These are phyloP conservation scores for Phaethornis superciliosus DNA, from an alignment of 2,113 vertebrate species.

Conservation along the genomic window DNA sequence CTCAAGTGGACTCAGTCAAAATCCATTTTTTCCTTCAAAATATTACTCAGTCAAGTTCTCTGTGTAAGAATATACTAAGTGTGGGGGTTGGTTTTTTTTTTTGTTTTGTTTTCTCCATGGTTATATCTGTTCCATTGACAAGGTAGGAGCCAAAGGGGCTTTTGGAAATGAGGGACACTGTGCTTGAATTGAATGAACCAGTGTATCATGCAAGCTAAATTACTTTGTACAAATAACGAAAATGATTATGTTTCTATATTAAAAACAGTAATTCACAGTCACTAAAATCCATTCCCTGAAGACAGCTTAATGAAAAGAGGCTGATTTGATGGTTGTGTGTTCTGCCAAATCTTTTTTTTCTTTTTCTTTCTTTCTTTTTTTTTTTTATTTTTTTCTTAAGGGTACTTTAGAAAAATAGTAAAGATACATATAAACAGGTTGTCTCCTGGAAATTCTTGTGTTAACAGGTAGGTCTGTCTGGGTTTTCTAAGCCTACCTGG, in stretches of 20 bases:
- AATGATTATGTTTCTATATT: constrained; percentile 32
- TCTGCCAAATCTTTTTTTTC: neutral
- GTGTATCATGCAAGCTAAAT: neutral
- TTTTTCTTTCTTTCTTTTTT: no score
- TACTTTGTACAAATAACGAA: constrained; percentile 24
- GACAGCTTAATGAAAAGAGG: constrained; percentile 36
- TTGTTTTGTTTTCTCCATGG: neutral
- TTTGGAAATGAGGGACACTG: neutral
- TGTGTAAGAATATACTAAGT: neutral
- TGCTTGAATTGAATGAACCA: neutral
- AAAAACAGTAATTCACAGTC: constrained; percentile 65
- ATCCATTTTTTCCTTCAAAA: neutral
- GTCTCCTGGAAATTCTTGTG: neutral
- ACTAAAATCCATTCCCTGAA: constrained; percentile 35
- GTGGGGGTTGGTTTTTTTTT: neutral
- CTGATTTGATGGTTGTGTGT: neutral
- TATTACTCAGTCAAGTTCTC: neutral
- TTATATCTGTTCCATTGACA: neutral
- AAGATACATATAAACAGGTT: neutral
- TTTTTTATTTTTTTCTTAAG: neutral
- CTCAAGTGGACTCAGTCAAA: neutral
- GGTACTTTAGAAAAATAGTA: neutral
- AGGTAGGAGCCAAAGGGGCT: neutral
- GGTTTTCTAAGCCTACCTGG: neutral
- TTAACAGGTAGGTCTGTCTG: neutral